Percentiles rank a stretch among this genome's conserved stretches.
Conservation (phyloP, 2,113 vertebrate species). For the Cervus canadensis region DNA sequence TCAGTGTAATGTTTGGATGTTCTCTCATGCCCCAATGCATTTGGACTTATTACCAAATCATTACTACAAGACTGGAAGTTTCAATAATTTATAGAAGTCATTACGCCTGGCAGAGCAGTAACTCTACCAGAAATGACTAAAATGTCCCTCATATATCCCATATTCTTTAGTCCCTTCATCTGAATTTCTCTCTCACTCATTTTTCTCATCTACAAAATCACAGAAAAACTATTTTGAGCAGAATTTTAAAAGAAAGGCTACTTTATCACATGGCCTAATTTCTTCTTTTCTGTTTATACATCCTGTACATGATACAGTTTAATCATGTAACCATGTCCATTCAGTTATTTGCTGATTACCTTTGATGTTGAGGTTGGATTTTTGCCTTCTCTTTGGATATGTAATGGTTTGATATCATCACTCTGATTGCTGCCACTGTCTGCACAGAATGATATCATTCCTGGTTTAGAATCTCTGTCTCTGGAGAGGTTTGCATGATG, state of each 20-base stretch:
- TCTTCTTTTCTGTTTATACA: constrained; percentile 37
- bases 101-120: constrained; percentile 49
- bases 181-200: constrained; percentile 21
- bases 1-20: constrained; percentile 55
- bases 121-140: constrained; percentile 66
- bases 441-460: constrained; percentile 49
- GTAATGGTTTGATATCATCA: constrained; percentile 7
- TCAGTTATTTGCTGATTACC: constrained; percentile 58
- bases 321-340: constrained; percentile 16
- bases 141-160: background rate
- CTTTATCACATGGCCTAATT: background rate
- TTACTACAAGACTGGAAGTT: constrained; percentile 63
- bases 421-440: constrained; percentile 42
- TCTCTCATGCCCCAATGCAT: constrained; percentile 57
- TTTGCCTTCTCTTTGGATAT: constrained; percentile 53
- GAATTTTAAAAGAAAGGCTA: constrained; percentile 20
- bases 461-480: constrained; percentile 1
- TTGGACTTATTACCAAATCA: constrained; percentile 75
- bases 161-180: background rate
- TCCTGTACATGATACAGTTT: constrained; percentile 38
- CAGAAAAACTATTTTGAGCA: constrained; percentile 1
- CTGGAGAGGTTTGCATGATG: constrained; percentile 50
- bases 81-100: constrained; percentile 74
- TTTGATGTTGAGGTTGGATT: constrained; percentile 49
- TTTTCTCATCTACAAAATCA: constrained; percentile 46